Conservation (phyloP, 2,797 vertebrate genomes). For the Periophthalmus magnuspinnatus region DNA sequence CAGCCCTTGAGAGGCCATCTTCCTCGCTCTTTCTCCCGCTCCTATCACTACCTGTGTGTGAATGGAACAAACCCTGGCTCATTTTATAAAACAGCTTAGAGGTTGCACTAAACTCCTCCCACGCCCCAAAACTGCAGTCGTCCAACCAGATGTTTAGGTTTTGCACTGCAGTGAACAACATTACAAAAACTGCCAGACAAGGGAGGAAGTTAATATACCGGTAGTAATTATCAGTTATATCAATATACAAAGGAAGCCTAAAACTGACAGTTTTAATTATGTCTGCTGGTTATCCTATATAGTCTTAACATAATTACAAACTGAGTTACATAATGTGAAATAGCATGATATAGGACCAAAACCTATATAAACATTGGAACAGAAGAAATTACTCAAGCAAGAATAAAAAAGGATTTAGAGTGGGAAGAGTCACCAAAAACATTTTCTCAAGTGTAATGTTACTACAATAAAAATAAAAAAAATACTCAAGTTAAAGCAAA, state of each 20-base stretch:
- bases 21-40: slow-evolving; percentile 34
- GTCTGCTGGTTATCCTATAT: no score
- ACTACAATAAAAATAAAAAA: no score
- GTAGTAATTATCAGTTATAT: background rate
- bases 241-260: background rate
- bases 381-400: no score
- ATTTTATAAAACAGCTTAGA: background rate
- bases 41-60: background rate
- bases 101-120: background rate
- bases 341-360: no score
- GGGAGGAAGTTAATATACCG: background rate
- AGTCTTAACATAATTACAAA: no score
- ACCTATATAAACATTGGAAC: no score
- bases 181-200: background rate
- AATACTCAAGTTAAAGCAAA: no score
- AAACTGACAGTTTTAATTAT: no score
- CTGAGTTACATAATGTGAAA: no score
- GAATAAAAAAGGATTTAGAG: no score
- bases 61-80: background rate
- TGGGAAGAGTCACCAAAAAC: no score
- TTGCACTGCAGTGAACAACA: background rate
- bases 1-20: slow-evolving; percentile 42
- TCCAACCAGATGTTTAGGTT: slow-evolving; percentile 7
- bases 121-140: background rate
- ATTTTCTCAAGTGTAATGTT: no score